These are phyloP conservation scores for Panagrolaimus sp. DNA, from an alignment of 1,140 invertebrate species.

Conservation along the genomic window DNA sequence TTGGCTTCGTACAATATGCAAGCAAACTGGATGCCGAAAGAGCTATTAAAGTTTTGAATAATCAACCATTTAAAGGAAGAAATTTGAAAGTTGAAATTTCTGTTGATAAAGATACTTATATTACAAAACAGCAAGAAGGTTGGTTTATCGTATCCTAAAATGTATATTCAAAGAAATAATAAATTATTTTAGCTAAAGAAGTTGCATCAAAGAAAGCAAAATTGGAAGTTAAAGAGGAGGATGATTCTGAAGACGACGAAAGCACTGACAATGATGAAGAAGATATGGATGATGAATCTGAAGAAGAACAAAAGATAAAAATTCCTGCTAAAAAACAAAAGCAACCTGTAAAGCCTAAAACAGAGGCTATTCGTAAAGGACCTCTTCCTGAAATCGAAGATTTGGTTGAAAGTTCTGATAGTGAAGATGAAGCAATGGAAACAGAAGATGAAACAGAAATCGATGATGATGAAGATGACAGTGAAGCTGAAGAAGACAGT, in stretches of 20 bases:
- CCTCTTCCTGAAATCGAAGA: neutral
- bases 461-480: neutral
- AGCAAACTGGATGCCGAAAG: neutral
- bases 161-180: neutral
- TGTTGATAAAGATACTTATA: neutral
- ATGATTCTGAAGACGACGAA: constrained; percentile 5
- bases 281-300: neutral
- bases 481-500: neutral
- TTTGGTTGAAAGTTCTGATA: neutral
- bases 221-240: neutral
- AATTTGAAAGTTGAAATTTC: neutral
- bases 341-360: neutral
- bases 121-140: constrained; percentile 1
- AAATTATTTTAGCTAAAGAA: constrained; percentile 8
- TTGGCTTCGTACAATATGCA: constrained; percentile 1
- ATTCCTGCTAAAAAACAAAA: neutral
- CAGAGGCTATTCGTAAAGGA: neutral
- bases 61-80: neutral
- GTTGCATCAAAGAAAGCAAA: neutral
- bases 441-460: neutral
- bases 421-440: neutral
- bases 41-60: neutral
- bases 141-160: too few species aligned
- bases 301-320: neutral
- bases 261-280: neutral